Evolutionary conservation across 2,797 vertebrate genomes (phyloP).

Genomic region (Chaunax sp.): DNA sequence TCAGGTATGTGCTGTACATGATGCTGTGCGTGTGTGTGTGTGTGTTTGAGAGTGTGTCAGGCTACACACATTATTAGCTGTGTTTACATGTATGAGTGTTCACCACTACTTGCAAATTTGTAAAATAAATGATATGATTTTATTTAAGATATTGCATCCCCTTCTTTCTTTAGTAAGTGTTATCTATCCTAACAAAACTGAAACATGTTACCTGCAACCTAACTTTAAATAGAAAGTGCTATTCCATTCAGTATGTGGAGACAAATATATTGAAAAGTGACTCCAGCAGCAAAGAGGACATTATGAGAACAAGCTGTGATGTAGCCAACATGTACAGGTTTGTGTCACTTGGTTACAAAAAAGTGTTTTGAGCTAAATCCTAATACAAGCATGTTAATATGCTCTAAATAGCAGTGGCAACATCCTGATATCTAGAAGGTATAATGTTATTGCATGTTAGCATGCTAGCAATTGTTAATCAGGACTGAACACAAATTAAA

Average conservation of each 20-base stretch:
- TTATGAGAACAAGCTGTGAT: no score
- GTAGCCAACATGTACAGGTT: no score
- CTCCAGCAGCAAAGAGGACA: no score
- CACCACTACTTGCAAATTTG: conserved; percentile 84
- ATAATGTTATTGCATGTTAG: no score
- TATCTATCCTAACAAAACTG: no score
- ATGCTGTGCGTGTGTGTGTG: conserved; percentile 29
- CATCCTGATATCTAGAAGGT: no score
- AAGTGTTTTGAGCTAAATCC: no score
- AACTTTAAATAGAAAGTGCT: background rate
- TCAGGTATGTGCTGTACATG: conserved; percentile 40
- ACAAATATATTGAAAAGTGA: no score
- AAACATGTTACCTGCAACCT: no score
- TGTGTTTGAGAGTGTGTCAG: conserved; percentile 62
- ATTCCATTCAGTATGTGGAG: background rate
- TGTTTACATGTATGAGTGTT: conserved; percentile 76
- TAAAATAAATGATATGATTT: conserved; percentile 86
- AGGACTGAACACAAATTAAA: background rate
- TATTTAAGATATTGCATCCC: conserved; percentile 74
- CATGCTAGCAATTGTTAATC: background rate
- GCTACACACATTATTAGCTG: conserved; percentile 72
- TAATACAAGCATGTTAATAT: no score
- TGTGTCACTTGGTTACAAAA: no score
- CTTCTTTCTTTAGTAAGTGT: conserved; percentile 22
- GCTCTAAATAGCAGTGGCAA: no score